These are phyloP conservation scores for Lasioglossum oenotherae DNA, from an alignment of 2,888 invertebrate genomes.

Conservation along the genomic window DNA sequence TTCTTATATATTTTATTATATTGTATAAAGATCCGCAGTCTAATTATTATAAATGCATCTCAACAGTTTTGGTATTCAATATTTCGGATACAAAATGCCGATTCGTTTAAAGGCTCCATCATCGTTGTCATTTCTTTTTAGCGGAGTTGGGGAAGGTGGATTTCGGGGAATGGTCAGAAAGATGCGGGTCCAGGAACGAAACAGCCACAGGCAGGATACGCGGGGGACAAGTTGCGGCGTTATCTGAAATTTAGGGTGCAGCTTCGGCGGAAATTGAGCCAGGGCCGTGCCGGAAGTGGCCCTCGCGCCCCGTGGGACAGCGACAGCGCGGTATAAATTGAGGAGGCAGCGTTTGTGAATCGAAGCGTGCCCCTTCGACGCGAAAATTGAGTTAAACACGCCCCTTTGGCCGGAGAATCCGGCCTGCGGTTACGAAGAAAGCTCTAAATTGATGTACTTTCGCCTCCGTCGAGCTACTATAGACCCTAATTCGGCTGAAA, in stretches of 20 bases:
- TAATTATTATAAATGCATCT: background rate
- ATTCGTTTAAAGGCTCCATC: background rate
- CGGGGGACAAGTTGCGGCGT: slow-evolving; percentile 80
- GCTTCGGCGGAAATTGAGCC: slow-evolving; percentile 78
- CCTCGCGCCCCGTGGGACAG: slow-evolving; percentile 52
- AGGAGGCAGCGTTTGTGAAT: slow-evolving; percentile 67
- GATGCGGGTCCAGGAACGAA: background rate
- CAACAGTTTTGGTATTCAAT: background rate
- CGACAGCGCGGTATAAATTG: slow-evolving; percentile 63
- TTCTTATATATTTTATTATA: too few relatives aligned
- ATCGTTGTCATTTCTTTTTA: background rate
- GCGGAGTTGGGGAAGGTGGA: background rate
- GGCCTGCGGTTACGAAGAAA: slow-evolving; percentile 25
- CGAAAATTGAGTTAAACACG: slow-evolving; percentile 62
- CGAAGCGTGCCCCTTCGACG: slow-evolving; percentile 60
- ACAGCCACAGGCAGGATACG: slow-evolving; percentile 60
- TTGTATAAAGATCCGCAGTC: too few relatives aligned
- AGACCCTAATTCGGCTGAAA: background rate
- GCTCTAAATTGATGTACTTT: slow-evolving; percentile 42
- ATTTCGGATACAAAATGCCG: background rate
- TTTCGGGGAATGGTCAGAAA: background rate
- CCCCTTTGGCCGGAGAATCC: slow-evolving; percentile 39
- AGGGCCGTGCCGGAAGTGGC: slow-evolving; percentile 65
- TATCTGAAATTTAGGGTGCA: slow-evolving; percentile 81
- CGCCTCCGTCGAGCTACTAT: background rate